phyloP scores from a whole-genome alignment of 2,888 invertebrate species.

The Atethmia centrago region DNA sequence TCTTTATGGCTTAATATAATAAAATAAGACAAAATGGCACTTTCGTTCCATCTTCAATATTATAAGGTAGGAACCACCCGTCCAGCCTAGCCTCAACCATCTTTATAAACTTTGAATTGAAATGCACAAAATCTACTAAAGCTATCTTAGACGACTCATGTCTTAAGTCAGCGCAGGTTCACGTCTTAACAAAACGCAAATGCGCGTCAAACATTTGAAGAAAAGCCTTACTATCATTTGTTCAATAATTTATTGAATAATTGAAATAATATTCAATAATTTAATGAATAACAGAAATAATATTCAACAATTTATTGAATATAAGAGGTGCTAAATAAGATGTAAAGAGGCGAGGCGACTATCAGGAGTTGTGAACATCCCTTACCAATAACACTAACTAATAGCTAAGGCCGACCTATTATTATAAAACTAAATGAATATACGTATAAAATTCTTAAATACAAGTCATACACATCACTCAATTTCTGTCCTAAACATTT shows the following conservation, averaged over 20 bases:
- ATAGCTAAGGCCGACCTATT: conserved; percentile 65
- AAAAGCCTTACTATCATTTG: background rate
- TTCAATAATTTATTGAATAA: conserved; percentile 5
- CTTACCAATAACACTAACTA: conserved; percentile 60
- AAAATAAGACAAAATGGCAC: conserved; percentile 66
- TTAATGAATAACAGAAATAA: background rate
- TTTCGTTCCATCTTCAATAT: conserved; percentile 62
- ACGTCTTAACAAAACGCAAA: conserved; percentile 21
- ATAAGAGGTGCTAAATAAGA: conserved; percentile 21
- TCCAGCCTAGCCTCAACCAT: conserved; percentile 49
- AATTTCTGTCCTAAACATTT: conserved; percentile 69
- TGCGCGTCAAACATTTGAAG: background rate
- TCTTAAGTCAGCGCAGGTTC: background rate
- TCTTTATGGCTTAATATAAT: conserved; percentile 60
- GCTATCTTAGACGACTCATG: background rate
- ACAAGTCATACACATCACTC: conserved; percentile 69
- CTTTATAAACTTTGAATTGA: conserved; percentile 13
- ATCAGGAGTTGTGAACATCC: conserved; percentile 48
- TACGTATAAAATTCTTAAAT: conserved; percentile 72
- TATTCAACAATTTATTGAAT: conserved; percentile 24
- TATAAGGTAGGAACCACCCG: conserved; percentile 60
- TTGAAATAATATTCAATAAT: background rate
- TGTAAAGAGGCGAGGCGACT: conserved; percentile 53
- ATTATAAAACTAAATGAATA: conserved; percentile 66
- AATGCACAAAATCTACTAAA: conserved; percentile 2